Evolutionary conservation across 2,888 invertebrate genomes (phyloP).

Genomic region (Xestia ashworthii): DNA sequence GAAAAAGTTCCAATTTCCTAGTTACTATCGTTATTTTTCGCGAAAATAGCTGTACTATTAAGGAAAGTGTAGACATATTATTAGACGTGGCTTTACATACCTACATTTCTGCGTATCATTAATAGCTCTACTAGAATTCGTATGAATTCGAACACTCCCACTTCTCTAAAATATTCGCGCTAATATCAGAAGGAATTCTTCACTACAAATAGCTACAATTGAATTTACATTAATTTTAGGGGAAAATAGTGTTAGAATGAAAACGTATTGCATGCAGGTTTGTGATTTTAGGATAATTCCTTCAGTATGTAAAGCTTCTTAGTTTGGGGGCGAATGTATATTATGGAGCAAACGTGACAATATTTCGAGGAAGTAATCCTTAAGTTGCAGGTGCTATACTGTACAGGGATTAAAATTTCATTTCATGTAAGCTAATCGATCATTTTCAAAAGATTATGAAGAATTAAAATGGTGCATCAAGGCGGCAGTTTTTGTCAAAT

Average conservation of each 20-base stretch:
- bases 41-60: too few relatives aligned
- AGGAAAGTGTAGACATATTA: too few relatives aligned
- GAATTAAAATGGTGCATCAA: conserved; percentile 6
- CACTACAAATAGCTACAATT: neutral
- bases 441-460: neutral
- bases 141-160: neutral
- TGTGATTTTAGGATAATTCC: conserved; percentile 18
- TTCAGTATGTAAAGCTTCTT: conserved; percentile 14
- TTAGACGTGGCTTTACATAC: too few relatives aligned
- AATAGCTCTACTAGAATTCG: neutral
- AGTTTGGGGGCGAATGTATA: neutral
- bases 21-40: too few relatives aligned
- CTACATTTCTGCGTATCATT: neutral
- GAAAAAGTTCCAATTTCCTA: too few relatives aligned
- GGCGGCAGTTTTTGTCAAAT: neutral
- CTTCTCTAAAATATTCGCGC: neutral
- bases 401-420: too few relatives aligned
- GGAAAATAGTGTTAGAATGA: neutral
- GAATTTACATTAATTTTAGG: neutral
- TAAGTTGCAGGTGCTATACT: neutral
- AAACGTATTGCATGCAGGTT: conserved; percentile 13
- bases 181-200: neutral
- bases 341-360: neutral
- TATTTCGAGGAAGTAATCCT: neutral
- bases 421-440: neutral